Evolutionary conservation across 2,797 vertebrate species (phyloP), one percentile per base, ranked within the genome.

Genomic region (Sylvilagus floridanus): DNA sequence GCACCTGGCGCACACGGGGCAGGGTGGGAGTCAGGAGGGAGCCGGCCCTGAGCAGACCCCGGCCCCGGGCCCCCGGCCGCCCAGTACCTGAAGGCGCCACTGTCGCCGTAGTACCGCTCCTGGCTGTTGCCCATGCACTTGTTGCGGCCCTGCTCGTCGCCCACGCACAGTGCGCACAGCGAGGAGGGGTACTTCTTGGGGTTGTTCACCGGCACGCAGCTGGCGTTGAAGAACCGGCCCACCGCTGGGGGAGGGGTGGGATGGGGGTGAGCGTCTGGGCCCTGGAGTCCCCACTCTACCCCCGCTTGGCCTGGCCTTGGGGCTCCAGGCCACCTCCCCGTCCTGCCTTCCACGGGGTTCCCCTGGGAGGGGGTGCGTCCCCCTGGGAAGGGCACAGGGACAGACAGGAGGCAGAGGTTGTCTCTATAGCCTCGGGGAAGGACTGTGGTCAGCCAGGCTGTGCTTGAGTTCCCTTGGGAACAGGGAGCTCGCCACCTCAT

Each of bases 1-100:
- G 97, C 99, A 99, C 98, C 99, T 99, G 97, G 17, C 90, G 78
- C 42, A 4, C 22, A 10, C 30, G 63, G 72, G 71, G 54, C 52
- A 16, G 28, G 75, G 52, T 2, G 1, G 28, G 28, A 0, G 4
- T 79, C 0, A 24, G 92, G 24, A 37, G 35, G 32, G 50, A 68
- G 57, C 2, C 73, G 30, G 7, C 0, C 17, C 52, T 1, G 50
- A 0, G 26, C 54, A 0, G 0, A 6, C 54, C 71, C 71, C 22
- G 4, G n/a, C 24, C 75, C 21, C 21, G 82, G 0, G 0, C 30
- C 68, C 3, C 30, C 11, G 3, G 47, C 62, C 2, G 1, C 22
- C 2, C 0, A 2, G 90, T 99, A 99, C 99, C 99, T 99, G 98
- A 99, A 99, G 92, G 99, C 99, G 50, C 99, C 99, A 0, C 97